Evolutionary conservation across 2,113 vertebrate species (phyloP).

Genomic region (Lathamus discolor): DNA sequence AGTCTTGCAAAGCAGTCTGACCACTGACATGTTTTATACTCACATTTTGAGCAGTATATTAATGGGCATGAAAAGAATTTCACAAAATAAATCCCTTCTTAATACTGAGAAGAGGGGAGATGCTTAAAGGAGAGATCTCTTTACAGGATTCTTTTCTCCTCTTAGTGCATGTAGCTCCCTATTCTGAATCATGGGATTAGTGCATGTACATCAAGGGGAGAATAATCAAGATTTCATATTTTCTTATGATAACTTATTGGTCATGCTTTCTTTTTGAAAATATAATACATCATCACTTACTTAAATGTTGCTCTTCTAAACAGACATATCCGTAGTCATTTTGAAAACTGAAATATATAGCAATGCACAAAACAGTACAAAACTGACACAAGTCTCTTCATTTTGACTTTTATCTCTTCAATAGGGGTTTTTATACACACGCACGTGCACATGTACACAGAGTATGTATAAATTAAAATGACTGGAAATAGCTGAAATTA

Average conservation of each 20-base stretch:
- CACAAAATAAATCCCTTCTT: slow-evolving; percentile 46
- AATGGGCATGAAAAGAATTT: slow-evolving; percentile 32
- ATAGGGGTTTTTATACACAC: neutral
- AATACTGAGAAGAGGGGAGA: slow-evolving; percentile 17
- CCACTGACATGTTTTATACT: slow-evolving; percentile 24
- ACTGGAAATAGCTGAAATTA: slow-evolving; percentile 42
- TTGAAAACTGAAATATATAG: slow-evolving; percentile 16
- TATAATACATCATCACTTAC: slow-evolving; percentile 25
- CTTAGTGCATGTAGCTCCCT: slow-evolving; percentile 65
- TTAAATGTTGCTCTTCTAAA: slow-evolving; percentile 27
- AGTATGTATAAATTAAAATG: slow-evolving; percentile 2
- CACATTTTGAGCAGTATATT: slow-evolving; percentile 41
- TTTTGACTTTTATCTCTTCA: slow-evolving; percentile 3
- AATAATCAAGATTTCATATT: slow-evolving; percentile 44
- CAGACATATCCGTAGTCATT: slow-evolving; percentile 35
- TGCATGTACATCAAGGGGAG: slow-evolving; percentile 64
- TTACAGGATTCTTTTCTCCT: slow-evolving; percentile 42
- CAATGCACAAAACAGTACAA: neutral
- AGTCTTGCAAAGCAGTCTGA: slow-evolving; percentile 54
- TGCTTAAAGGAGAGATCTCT: slow-evolving; percentile 52
- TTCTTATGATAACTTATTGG: slow-evolving; percentile 49
- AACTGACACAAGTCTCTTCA: neutral
- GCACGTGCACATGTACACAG: neutral
- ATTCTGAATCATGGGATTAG: slow-evolving; percentile 47
- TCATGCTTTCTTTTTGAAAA: slow-evolving; percentile 50